Base-by-base conservation (phyloP, 2,113 vertebrate species). In the Hippocampus barbouri region DNA sequence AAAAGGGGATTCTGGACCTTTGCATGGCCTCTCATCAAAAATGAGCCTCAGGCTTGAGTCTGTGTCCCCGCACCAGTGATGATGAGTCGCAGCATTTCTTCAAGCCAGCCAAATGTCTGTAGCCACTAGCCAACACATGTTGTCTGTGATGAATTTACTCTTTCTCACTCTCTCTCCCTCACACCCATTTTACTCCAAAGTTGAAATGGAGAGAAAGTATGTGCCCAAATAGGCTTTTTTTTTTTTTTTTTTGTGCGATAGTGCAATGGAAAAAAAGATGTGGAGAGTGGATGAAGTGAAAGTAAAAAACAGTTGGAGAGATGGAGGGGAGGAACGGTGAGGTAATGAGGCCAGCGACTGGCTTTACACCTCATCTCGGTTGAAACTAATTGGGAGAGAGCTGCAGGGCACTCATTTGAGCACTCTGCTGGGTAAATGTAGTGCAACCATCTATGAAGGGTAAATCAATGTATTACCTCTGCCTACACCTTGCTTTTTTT, bases 321-420 rank as follows among this genome's bases (percentile, higher is more conserved):
- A 66, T 43, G 62, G 68, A 68, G 70, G 80, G 81, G 78, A 78
- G 79, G 85, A 72, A 75, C 41, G 85, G 78, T 72, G 88, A 87
- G 89, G 90, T 92, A 93, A 92, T 92, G 90, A 92, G 89, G 89
- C 91, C 87, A 91, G 85, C 91, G 89, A 92, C 90, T 93, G 89
- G 89, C 85, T 90, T 87, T 89, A 89, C 90, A 91, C 89, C 89
- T 89, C 83, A 86, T 90, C 89, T 91, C 89, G 90, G 89, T 90
- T 90, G 87, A 90, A 91, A 91, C 89, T 92, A 93, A 93, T 93
- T 93, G 89, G 92, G 85, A 92, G 86, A 91, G 88, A 88, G 88
- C 90, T 89, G 87, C 78, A 91, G 87, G 91, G 89, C 87, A 90
- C 85, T 92, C 89, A 92, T 92, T 92, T 90, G 85, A 92, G 89